Evolutionary conservation across 2,797 vertebrate genomes (phyloP).

Genomic region (Sardinella longiceps): DNA sequence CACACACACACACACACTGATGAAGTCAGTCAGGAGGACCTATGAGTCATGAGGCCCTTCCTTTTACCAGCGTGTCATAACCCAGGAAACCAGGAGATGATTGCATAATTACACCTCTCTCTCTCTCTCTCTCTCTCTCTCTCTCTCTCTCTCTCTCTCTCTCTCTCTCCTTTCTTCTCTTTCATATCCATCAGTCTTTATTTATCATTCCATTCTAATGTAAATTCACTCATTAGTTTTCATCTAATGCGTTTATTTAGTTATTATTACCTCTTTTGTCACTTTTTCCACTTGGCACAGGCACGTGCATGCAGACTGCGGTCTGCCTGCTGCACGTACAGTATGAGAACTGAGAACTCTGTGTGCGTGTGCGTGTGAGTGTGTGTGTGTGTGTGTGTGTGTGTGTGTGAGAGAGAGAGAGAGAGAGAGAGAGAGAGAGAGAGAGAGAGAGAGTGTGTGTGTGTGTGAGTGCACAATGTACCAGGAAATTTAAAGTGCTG

Average conservation of each 20-base stretch:
- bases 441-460: neutral
- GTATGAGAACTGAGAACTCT: neutral
- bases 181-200: neutral
- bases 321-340: neutral
- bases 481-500: constrained; percentile 5
- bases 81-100: neutral
- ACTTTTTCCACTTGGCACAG: neutral
- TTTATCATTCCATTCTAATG: neutral
- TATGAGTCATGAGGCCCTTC: neutral
- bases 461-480: neutral
- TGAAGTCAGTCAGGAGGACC: neutral
- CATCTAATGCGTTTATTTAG: neutral
- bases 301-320: neutral
- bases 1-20: constrained; percentile 38
- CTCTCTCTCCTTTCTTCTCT: neutral
- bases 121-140: no score
- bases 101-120: neutral
- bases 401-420: neutral
- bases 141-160: neutral
- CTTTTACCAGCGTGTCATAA: neutral
- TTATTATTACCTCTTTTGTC: neutral
- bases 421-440: no score
- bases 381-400: constrained; percentile 11
- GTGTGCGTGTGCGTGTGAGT: neutral
- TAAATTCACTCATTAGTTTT: neutral